Conservation (phyloP, 1,140 invertebrate genomes). For the Papilio helenus region DNA sequence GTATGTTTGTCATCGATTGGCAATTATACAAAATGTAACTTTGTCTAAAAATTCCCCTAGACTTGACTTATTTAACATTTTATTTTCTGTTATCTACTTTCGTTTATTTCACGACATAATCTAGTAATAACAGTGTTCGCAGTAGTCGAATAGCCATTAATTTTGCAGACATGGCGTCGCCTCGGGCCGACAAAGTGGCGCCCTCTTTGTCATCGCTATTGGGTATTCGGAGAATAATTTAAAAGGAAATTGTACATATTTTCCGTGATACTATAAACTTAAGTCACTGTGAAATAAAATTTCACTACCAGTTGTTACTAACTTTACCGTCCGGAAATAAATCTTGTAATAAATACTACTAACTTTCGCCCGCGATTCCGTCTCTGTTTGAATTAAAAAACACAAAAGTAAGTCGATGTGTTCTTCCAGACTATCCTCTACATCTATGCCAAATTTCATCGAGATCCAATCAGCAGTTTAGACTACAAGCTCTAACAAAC, state of each 20-base stretch:
- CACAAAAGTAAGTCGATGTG: too few relatives aligned
- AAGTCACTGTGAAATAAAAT: not conserved
- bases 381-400: too few relatives aligned
- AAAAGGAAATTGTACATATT: not conserved
- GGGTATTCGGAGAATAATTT: not conserved
- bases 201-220: not conserved
- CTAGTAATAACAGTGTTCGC: not conserved
- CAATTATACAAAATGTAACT: too few relatives aligned
- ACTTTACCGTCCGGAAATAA: too few relatives aligned
- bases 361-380: too few relatives aligned
- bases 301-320: not conserved
- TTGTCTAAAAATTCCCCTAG: not conserved
- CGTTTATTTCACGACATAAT: not conserved
- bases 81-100: not conserved
- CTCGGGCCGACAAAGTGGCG: not conserved
- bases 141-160: constrained; percentile 1
- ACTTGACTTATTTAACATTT: not conserved
- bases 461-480: too few relatives aligned
- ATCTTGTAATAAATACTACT: too few relatives aligned
- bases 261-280: not conserved
- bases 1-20: too few relatives aligned
- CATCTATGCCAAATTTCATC: too few relatives aligned
- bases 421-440: too few relatives aligned
- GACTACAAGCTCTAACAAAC: too few relatives aligned
- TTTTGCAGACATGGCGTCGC: not conserved